A percentile compares a stretch with the other conserved stretches of the same genome.
phyloP scores from a whole-genome alignment of 1,140 invertebrate species.

The Drosophila sturtevanti region DNA sequence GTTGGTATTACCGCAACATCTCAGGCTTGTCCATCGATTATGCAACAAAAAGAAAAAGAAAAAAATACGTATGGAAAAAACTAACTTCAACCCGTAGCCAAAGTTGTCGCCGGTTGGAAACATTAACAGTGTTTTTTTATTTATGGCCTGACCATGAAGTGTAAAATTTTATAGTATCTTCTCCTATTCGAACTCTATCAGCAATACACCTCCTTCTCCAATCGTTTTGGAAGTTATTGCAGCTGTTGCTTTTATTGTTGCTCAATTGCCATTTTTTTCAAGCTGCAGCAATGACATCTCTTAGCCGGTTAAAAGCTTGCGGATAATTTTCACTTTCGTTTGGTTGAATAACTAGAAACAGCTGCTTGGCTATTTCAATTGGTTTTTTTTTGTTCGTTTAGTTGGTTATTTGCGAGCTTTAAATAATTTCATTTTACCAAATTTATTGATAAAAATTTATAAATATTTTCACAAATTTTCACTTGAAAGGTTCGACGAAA shows the following conservation, averaged over 20 bases:
- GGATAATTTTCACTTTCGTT: conserved; percentile 70
- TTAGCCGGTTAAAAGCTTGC: conserved; percentile 33
- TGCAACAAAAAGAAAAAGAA: conserved; percentile 50
- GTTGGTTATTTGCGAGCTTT: neutral
- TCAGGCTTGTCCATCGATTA: conserved; percentile 64
- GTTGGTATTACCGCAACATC: conserved; percentile 60
- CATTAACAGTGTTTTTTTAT: conserved; percentile 23
- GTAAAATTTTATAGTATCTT: conserved; percentile 61
- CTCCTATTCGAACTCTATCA: neutral
- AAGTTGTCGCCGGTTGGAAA: conserved; percentile 45
- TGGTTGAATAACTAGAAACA: conserved; percentile 45
- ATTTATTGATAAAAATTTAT: neutral
- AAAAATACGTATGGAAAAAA: conserved; percentile 22
- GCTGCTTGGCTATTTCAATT: conserved; percentile 11
- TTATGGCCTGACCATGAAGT: conserved; percentile 51
- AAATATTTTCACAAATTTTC: conserved; percentile 2
- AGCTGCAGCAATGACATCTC: conserved; percentile 40
- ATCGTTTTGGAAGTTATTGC: conserved; percentile 62
- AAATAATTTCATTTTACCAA: neutral
- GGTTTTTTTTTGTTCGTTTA: conserved; percentile 36
- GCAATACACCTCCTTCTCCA: neutral
- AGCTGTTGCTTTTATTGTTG: conserved; percentile 35
- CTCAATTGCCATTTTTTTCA: conserved; percentile 58
- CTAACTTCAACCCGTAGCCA: conserved; percentile 29
- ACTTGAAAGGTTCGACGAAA: conserved; percentile 22